A percentile compares a stretch with the other conserved stretches of the same genome.
Evolutionary conservation across 2,797 vertebrate genomes (phyloP).

Genomic region (Malurus splendens): DNA sequence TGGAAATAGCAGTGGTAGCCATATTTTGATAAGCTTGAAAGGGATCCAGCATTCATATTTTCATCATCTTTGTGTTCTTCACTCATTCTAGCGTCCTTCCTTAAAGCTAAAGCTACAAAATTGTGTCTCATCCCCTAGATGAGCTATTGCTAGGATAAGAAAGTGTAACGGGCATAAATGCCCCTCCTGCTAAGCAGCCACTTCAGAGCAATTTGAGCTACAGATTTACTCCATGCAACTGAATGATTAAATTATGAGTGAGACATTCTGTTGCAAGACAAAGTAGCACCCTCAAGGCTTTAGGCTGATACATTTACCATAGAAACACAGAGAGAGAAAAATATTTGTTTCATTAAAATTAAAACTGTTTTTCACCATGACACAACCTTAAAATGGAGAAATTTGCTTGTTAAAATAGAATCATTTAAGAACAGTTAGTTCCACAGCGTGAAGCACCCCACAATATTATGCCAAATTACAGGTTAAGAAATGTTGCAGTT

Average conservation of each 20-base stretch:
- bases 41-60: neutral
- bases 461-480: slow-evolving; percentile 60
- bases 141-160: neutral
- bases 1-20: neutral
- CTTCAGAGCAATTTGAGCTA: slow-evolving; percentile 45
- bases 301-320: neutral
- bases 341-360: slow-evolving; percentile 63
- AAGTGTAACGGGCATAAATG: slow-evolving; percentile 26
- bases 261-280: slow-evolving; percentile 21
- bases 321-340: slow-evolving; percentile 40
- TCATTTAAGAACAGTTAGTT: slow-evolving; percentile 55
- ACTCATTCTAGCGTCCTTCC: neutral
- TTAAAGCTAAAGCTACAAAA: neutral
- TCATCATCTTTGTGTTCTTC: neutral
- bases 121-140: neutral
- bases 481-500: slow-evolving; percentile 45
- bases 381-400: slow-evolving; percentile 53
- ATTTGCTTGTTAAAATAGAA: slow-evolving; percentile 23
- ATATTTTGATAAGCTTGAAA: neutral
- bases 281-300: slow-evolving; percentile 21
- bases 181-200: slow-evolving; percentile 35
- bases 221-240: slow-evolving; percentile 19
- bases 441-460: slow-evolving; percentile 51
- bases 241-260: slow-evolving; percentile 45
- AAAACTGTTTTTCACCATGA: slow-evolving; percentile 50